Conservation (phyloP, 2,797 vertebrate genomes). For the Telmatherina bonti region DNA sequence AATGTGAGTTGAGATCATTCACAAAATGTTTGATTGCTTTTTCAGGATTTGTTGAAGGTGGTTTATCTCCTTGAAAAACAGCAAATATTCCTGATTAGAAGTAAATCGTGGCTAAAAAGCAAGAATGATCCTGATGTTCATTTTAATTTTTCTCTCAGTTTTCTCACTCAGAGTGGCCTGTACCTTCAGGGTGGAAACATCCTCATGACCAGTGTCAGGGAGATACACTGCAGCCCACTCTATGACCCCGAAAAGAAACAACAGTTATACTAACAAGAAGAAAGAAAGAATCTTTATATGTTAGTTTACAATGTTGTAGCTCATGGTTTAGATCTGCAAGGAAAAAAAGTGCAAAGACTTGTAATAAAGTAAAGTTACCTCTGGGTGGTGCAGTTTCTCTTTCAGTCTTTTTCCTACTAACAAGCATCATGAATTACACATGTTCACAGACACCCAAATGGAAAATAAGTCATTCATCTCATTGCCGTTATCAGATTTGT, state of each 20-base stretch:
- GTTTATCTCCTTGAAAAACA: conserved; percentile 7
- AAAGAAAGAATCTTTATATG: background rate
- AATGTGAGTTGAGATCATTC: conserved; percentile 16
- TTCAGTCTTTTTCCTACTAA: background rate
- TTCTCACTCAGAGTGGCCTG: too few species aligned
- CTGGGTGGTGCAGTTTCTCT: conserved; percentile 30
- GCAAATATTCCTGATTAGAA: background rate
- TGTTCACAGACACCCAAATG: background rate
- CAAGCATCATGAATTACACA: background rate
- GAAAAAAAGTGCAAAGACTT: background rate
- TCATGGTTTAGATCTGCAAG: background rate
- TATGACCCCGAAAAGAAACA: background rate
- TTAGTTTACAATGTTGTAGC: background rate
- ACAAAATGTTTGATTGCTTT: conserved; percentile 19
- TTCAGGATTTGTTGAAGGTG: conserved; percentile 9
- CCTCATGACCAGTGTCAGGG: background rate
- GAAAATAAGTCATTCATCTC: background rate
- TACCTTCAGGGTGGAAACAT: too few species aligned
- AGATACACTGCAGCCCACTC: background rate
- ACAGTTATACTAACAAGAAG: background rate
- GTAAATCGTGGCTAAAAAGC: too few species aligned
- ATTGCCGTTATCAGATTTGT: background rate
- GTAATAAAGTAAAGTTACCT: conserved; percentile 18
- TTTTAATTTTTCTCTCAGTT: too few species aligned
- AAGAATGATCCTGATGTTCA: background rate